Base-by-base conservation (phyloP, 2,888 invertebrate species). In the Pocota personata region DNA sequence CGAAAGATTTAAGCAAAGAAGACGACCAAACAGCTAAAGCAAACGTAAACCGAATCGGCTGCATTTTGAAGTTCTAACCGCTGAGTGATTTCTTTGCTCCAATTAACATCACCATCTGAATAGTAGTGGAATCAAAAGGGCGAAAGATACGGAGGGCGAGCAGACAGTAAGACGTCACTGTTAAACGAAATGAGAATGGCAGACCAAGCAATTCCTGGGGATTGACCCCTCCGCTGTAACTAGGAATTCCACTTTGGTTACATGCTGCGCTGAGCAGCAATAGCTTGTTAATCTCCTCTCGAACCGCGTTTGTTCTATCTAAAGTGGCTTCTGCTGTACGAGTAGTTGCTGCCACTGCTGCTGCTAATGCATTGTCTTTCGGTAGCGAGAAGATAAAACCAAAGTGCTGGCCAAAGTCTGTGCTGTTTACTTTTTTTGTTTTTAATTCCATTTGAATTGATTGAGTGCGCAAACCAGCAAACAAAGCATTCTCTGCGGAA, bases 381-480 rank as follows among this genome's bases (percentile, higher is more conserved):
- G 55, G 27, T 58, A 52, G 24, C 16, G 43, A 14, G 19, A n/a
- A 14, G n/a, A 6, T 24, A 21, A 48, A 48, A 58, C 27, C 55
- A 27, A 72, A 64, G 6, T 21, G 21, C 16, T 19, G 48, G 27
- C 52, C 16, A 21, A 52, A 24, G 48, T 62, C 14, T 55, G 46
- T 3, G 60, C 35, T 32, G 24, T 46, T 14, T 40, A 48, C 16
- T 58, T 64, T 67, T 62, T 46, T 57, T 48, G 8, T 46, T 62
- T 37, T n/a, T 60, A 50, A 62, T 52, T 58, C 43, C 57, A 76
- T 66, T 75, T 55, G 78, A 75, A 60, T 79, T 84, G 84, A 84
- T 84, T 84, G 75, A 84, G 62, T 80, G 69, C 73, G 64, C 79
- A 67, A 80, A 69, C 24, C 62, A 55, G 50, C 58, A 62, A 77